Percentiles rank a stretch among this genome's conserved stretches.
phyloP scores from a whole-genome alignment of 2,113 vertebrate genomes.

The Mesembrinibis cayennensis region DNA sequence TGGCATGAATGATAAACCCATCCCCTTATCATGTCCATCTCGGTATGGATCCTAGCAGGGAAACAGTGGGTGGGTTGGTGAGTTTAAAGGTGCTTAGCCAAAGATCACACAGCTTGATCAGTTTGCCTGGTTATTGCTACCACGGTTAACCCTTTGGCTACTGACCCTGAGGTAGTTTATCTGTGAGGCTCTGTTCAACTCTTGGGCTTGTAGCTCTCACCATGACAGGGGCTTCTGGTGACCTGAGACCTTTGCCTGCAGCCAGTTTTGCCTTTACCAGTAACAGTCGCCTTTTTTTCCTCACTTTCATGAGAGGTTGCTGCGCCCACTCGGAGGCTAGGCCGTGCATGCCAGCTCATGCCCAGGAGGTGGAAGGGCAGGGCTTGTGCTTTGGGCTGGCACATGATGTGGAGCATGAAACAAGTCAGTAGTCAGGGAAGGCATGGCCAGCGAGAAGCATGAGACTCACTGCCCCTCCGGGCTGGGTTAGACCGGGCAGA shows the following conservation, averaged over 20 bases:
- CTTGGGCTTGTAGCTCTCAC: background rate
- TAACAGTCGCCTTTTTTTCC: background rate
- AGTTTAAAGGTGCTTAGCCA: background rate
- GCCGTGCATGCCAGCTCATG: background rate
- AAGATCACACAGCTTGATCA: background rate
- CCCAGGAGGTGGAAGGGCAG: background rate
- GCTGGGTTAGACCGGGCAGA: conserved; percentile 35
- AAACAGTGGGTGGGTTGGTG: background rate
- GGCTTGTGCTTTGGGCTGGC: background rate
- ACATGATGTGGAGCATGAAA: background rate
- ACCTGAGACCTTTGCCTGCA: background rate
- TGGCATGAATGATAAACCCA: background rate
- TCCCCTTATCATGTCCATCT: background rate
- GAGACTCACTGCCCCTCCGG: conserved; percentile 33
- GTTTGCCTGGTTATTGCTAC: background rate
- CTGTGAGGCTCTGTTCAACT: background rate
- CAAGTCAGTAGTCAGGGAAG: background rate
- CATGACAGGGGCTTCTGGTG: background rate
- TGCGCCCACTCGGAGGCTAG: background rate
- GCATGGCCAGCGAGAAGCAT: background rate
- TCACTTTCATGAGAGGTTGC: background rate
- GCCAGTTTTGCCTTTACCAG: background rate
- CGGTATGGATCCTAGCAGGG: background rate
- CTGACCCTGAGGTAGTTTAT: background rate
- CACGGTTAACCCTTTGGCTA: background rate